Conservation (phyloP, 2,797 vertebrate species). For the Diplodus sargus region DNA sequence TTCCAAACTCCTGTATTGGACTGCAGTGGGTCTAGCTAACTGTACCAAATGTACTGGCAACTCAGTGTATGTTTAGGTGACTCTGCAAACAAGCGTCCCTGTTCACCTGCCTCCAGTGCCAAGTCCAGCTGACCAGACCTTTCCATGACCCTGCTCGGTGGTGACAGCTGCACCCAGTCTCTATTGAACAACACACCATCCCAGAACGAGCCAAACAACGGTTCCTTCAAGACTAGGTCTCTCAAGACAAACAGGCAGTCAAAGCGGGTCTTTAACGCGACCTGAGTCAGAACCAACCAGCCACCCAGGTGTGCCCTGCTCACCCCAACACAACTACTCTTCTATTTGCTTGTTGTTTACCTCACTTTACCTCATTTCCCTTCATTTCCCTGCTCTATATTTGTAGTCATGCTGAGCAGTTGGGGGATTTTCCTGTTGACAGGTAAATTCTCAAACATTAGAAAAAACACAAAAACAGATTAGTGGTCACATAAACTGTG, state of each 20-base stretch:
- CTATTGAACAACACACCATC: conserved; percentile 55
- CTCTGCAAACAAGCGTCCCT: conserved; percentile 30
- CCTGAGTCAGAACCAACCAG: conserved; percentile 64
- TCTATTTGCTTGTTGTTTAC: conserved; percentile 72
- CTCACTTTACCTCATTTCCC: conserved; percentile 67
- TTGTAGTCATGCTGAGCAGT: conserved; percentile 50
- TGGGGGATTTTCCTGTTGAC: conserved; percentile 67
- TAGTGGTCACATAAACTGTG: conserved; percentile 20
- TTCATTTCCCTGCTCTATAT: conserved; percentile 61
- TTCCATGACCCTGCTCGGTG: conserved; percentile 72
- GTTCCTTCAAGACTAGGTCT: conserved; percentile 64
- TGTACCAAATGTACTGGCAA: not conserved
- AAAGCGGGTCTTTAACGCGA: conserved; percentile 45
- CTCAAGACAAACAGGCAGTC: conserved; percentile 53
- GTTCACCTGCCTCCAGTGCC: conserved; percentile 48
- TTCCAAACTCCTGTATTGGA: not conserved
- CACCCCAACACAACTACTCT: conserved; percentile 46
- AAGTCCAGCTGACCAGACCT: conserved; percentile 71
- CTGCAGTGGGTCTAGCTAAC: not conserved
- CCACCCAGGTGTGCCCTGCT: conserved; percentile 69
- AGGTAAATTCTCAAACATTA: conserved; percentile 48
- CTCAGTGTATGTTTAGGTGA: conserved; percentile 21
- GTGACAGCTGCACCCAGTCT: conserved; percentile 66
- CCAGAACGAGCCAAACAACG: conserved; percentile 60
- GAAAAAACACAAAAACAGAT: conserved; percentile 54